Conservation (phyloP, 2,797 vertebrate genomes). For the Tiaroga cobitis region DNA sequence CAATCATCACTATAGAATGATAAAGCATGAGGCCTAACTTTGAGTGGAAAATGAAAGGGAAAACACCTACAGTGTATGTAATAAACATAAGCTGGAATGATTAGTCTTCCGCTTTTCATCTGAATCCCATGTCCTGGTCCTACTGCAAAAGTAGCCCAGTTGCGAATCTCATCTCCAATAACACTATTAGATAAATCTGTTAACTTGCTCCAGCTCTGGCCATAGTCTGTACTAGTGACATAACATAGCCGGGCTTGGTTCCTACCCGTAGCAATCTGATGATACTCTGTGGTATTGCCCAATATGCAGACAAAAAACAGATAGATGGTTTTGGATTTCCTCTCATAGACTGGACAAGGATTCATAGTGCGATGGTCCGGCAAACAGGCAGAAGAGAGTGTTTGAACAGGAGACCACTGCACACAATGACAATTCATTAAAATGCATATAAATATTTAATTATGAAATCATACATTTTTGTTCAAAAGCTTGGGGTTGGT, state of each 20-base stretch:
- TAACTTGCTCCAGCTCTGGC: conserved; percentile 78
- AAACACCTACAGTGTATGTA: conserved; percentile 72
- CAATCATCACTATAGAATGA: conserved; percentile 87
- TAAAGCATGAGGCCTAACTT: conserved; percentile 77
- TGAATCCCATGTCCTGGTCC: conserved; percentile 93
- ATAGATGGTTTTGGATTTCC: conserved; percentile 76
- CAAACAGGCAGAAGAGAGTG: conserved; percentile 70
- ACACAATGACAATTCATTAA: conserved; percentile 36
- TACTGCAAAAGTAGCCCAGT: conserved; percentile 91
- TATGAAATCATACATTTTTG: neutral
- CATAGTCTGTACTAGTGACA: conserved; percentile 81
- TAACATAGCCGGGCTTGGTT: conserved; percentile 84
- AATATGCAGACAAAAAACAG: conserved; percentile 89
- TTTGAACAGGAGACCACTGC: conserved; percentile 78
- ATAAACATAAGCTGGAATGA: conserved; percentile 86
- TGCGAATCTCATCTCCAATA: conserved; percentile 73
- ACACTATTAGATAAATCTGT: conserved; percentile 83
- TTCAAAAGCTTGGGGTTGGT: neutral
- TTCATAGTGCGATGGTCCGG: conserved; percentile 88
- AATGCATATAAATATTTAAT: neutral
- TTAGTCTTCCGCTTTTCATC: conserved; percentile 80
- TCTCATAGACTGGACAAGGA: conserved; percentile 90
- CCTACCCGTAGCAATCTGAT: conserved; percentile 81
- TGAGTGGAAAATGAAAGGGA: conserved; percentile 68
- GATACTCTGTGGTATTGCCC: conserved; percentile 70